These are phyloP conservation scores for Dromas ardeola DNA, from an alignment of 2,113 vertebrate species.

Conservation along the genomic window DNA sequence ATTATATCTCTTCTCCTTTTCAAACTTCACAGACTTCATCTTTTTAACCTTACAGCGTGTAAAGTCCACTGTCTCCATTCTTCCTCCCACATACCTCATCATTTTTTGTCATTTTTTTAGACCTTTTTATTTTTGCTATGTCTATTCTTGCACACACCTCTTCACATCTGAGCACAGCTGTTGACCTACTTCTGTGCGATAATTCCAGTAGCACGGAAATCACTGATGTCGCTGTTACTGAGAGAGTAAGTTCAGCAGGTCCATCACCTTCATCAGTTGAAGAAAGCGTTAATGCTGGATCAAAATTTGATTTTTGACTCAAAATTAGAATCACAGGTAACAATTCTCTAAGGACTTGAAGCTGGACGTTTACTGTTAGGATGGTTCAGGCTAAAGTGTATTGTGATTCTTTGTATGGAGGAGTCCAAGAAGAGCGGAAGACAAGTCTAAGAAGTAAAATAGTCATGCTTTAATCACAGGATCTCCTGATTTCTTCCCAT, in stretches of 20 bases:
- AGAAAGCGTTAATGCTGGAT: not conserved
- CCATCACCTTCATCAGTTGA: not conserved
- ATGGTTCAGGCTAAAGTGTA: not conserved
- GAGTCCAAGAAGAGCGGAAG: not conserved
- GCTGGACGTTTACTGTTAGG: not conserved
- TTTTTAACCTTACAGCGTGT: constrained; percentile 23
- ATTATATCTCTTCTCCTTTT: constrained; percentile 22
- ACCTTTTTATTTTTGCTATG: constrained; percentile 2
- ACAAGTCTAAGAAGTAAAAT: not conserved
- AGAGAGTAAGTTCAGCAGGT: not conserved
- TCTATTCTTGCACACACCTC: constrained; percentile 34
- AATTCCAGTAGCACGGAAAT: not conserved
- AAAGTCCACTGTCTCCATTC: constrained; percentile 10
- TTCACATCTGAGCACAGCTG: constrained; percentile 34
- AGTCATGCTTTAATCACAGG: not conserved
- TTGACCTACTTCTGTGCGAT: constrained; percentile 30
- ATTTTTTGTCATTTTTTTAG: not conserved
- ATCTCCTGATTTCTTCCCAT: not conserved
- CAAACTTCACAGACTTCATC: constrained; percentile 14
- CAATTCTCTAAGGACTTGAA: not conserved
- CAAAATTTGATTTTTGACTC: not conserved
- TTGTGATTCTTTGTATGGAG: not conserved
- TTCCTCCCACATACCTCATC: not conserved
- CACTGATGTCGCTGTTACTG: not conserved
- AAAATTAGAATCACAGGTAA: not conserved